Conservation (phyloP, 2,797 vertebrate genomes). For the Ctenosaura bakeri region DNA sequence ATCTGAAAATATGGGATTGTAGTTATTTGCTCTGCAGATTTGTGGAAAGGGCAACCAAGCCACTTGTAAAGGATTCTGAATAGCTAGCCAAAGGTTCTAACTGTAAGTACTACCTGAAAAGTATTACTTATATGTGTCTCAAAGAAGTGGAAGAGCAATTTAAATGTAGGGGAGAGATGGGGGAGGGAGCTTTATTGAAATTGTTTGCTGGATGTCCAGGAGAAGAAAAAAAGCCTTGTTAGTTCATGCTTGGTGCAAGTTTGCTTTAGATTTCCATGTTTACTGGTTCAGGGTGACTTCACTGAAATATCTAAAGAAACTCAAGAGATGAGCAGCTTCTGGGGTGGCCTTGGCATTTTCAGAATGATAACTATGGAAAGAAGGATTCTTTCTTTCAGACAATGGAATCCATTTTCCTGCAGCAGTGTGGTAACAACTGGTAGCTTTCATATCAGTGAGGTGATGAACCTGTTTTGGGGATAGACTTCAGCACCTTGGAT, state of each 20-base stretch:
- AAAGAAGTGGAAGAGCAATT: background rate
- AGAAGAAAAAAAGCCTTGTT: background rate
- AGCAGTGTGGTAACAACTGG: too few species aligned
- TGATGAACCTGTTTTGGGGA: too few species aligned
- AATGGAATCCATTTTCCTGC: background rate
- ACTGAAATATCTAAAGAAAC: background rate
- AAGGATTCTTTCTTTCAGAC: background rate
- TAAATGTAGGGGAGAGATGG: background rate
- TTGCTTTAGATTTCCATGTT: background rate
- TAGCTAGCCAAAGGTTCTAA: background rate
- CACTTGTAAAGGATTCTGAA: background rate
- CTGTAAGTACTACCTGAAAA: background rate
- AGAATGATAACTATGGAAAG: background rate
- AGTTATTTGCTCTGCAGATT: background rate
- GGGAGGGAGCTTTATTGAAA: background rate
- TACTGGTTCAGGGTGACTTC: background rate
- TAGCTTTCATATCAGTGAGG: too few species aligned
- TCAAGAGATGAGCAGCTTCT: background rate
- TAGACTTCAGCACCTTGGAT: too few species aligned
- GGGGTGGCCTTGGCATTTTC: background rate
- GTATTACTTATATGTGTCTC: background rate
- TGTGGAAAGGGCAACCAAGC: background rate
- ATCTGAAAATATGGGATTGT: conserved; percentile 7
- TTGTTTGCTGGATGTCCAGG: background rate
- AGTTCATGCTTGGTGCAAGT: background rate